Percentiles rank a stretch among this genome's conserved stretches.
phyloP scores from a whole-genome alignment of 2,888 invertebrate species.

The Horisme vitalbata region DNA sequence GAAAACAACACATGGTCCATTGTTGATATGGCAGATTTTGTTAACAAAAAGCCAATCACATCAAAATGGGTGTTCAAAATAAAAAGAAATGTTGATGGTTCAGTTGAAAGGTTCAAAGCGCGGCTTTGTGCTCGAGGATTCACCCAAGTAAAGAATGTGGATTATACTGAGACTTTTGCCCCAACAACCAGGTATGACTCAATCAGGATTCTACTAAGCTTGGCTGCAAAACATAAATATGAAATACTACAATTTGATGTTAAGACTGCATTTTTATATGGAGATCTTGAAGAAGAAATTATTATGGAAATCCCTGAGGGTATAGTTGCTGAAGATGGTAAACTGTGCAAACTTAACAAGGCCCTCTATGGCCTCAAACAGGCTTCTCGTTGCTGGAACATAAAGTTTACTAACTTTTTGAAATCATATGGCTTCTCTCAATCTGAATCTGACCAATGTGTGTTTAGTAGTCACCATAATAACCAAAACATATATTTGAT shows the following conservation, averaged over 20 bases:
- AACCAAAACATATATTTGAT: slow-evolving; percentile 33
- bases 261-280: slow-evolving; percentile 37
- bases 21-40: too few species aligned
- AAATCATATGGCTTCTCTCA: slow-evolving; percentile 31
- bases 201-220: slow-evolving; percentile 8
- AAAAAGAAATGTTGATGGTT: slow-evolving; percentile 12
- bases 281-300: slow-evolving; percentile 28
- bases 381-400: slow-evolving; percentile 35
- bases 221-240: slow-evolving; percentile 10
- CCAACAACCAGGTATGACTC: slow-evolving; percentile 21
- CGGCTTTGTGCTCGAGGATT: slow-evolving; percentile 24
- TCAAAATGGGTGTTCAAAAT: slow-evolving; percentile 20
- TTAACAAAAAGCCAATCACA: too few species aligned
- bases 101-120: slow-evolving; percentile 14
- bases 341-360: slow-evolving; percentile 32
- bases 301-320: slow-evolving; percentile 34
- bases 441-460: slow-evolving; percentile 32
- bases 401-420: slow-evolving; percentile 22
- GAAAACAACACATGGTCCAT: slow-evolving; percentile 24
- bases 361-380: slow-evolving; percentile 40
- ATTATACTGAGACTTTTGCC: slow-evolving; percentile 22
- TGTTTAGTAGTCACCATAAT: slow-evolving; percentile 34
- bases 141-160: slow-evolving; percentile 15
- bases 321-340: slow-evolving; percentile 1
- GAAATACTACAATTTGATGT: slow-evolving; percentile 25